Conservation (phyloP, 2,888 invertebrate species). For the Frankliniella fusca region DNA sequence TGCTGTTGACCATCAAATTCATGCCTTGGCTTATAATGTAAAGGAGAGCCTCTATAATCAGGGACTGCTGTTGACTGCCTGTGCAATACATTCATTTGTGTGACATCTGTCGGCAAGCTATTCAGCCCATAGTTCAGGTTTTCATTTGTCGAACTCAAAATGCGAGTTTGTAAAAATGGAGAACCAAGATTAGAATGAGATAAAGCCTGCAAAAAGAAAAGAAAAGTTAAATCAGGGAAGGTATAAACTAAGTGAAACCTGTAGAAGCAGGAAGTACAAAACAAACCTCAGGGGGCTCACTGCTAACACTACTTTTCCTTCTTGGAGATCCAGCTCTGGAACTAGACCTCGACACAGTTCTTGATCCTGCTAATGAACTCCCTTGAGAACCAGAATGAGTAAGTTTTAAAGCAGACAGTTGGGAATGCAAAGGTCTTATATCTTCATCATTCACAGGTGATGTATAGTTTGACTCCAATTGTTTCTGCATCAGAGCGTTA, state of each 20-base stretch:
- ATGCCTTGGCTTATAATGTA: not conserved
- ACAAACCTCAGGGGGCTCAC: not conserved
- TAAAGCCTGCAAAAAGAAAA: not conserved
- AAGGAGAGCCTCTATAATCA: not conserved
- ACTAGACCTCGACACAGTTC: not conserved
- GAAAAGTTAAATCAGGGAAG: not conserved
- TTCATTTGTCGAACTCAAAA: not conserved
- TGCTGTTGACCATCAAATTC: not conserved
- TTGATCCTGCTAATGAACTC: not conserved
- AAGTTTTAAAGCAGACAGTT: not conserved
- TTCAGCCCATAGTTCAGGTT: not conserved
- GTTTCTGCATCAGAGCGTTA: not conserved
- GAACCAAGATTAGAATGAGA: not conserved
- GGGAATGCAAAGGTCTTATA: slow-evolving; percentile 7
- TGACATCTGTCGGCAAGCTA: not conserved
- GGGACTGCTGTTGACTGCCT: not conserved
- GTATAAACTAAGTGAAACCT: not conserved
- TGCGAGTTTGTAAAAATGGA: not conserved
- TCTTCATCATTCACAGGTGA: not conserved
- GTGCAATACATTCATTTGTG: not conserved
- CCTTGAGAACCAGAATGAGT: slow-evolving; percentile 14
- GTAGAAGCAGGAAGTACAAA: not conserved
- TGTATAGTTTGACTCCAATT: not conserved
- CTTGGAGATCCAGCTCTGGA: slow-evolving; percentile 4
- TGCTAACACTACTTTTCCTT: not conserved